Conservation (phyloP, 2,113 vertebrate genomes). For the Gadus chalcogrammus region DNA sequence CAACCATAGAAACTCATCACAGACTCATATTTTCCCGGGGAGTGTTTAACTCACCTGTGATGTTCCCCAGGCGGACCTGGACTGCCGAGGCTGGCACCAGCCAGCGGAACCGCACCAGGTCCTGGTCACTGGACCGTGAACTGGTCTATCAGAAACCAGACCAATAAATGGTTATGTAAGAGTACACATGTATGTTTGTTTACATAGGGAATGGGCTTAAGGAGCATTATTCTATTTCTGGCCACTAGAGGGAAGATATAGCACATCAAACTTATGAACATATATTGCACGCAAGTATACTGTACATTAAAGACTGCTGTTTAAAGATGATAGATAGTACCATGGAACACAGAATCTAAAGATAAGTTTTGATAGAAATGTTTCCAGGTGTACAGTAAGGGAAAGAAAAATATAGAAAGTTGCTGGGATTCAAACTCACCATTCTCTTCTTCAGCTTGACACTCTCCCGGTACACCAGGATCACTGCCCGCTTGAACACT, state of each 20-base stretch:
- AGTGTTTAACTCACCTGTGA: conserved; percentile 76
- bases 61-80: conserved; percentile 82
- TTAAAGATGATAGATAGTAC: too few species aligned
- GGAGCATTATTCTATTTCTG: not conserved
- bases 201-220: not conserved
- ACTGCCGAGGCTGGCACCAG: conserved; percentile 89
- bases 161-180: not conserved
- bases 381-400: too few species aligned
- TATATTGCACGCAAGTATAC: too few species aligned
- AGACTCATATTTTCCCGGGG: too few species aligned
- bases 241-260: not conserved
- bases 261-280: not conserved
- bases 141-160: conserved; percentile 64
- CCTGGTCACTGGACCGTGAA: conserved; percentile 82
- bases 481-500: conserved; percentile 88
- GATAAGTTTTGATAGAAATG: too few species aligned
- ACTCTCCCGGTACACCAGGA: conserved; percentile 85
- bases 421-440: conserved; percentile 65
- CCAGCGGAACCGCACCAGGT: conserved; percentile 94
- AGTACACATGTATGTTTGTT: too few species aligned
- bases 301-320: too few species aligned
- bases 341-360: too few species aligned
- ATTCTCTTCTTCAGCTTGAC: conserved; percentile 85
- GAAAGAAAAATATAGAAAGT: not conserved
- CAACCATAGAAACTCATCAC: too few species aligned